These are phyloP conservation scores for Syndactyla subalaris DNA, from an alignment of 2,797 vertebrate genomes.

Conservation along the genomic window DNA sequence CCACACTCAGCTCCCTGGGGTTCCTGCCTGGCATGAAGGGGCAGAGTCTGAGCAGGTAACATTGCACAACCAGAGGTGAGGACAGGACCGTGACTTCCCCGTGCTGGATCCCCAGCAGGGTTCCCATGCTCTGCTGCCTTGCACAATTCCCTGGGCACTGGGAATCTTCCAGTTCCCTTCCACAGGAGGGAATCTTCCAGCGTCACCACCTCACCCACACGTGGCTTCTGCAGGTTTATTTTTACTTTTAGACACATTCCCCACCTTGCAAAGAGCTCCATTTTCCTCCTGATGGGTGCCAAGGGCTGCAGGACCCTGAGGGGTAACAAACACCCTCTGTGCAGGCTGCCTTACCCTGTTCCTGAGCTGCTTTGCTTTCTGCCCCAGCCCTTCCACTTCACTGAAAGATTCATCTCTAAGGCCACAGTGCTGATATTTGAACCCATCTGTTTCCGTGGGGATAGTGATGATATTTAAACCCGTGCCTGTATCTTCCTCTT, in stretches of 20 bases:
- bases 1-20: rapidly evolving
- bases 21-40: neutral
- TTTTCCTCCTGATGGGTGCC: neutral
- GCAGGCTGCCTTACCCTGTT: neutral
- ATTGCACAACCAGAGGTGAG: neutral
- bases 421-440: neutral
- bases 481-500: neutral
- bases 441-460: neutral
- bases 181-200: neutral
- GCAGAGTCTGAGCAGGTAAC: neutral
- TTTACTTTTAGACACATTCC: neutral
- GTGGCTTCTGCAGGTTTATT: rapidly evolving
- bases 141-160: neutral
- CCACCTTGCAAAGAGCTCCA: rapidly evolving
- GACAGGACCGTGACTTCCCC: rapidly evolving
- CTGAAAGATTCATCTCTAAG: neutral
- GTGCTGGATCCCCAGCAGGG: rapidly evolving
- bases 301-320: neutral
- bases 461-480: neutral
- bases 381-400: neutral
- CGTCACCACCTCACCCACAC: neutral
- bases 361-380: neutral
- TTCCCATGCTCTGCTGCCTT: neutral
- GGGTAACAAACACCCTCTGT: no score
- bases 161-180: neutral